phyloP scores from a whole-genome alignment of 2,113 vertebrate species.

The Piaya cayana region DNA sequence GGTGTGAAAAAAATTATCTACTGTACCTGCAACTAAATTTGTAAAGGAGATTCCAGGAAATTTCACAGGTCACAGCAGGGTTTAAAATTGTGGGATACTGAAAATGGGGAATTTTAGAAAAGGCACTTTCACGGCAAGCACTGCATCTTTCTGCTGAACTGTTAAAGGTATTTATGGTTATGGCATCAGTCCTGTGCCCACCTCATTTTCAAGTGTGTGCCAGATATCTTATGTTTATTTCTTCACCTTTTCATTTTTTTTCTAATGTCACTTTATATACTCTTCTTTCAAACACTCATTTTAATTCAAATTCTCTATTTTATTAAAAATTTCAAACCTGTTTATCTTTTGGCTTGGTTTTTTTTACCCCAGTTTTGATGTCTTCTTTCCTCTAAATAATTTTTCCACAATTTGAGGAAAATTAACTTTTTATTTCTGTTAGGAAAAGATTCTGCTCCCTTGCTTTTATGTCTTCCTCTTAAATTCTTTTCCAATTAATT shows the following conservation, averaged over 20 bases:
- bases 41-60: constrained; percentile 36
- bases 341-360: neutral
- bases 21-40: constrained; percentile 57
- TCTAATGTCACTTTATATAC: neutral
- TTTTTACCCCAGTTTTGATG: neutral
- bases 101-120: constrained; percentile 15
- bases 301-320: constrained; percentile 9
- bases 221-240: constrained; percentile 22
- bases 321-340: neutral
- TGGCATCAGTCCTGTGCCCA: constrained; percentile 18
- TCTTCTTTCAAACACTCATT: neutral
- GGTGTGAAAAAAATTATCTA: constrained; percentile 32
- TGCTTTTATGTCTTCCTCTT: neutral
- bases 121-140: constrained; percentile 22
- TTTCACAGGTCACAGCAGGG: constrained; percentile 15
- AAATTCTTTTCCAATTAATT: neutral
- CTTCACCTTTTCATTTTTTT: neutral
- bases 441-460: neutral
- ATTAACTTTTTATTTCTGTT: neutral
- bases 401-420: neutral
- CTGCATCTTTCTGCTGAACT: neutral
- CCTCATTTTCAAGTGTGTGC: constrained; percentile 15
- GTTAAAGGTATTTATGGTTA: constrained; percentile 28
- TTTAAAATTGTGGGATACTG: constrained; percentile 15
- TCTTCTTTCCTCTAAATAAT: neutral